Conservation (phyloP, 2,797 vertebrate genomes). For the Enteromius mattozi region DNA sequence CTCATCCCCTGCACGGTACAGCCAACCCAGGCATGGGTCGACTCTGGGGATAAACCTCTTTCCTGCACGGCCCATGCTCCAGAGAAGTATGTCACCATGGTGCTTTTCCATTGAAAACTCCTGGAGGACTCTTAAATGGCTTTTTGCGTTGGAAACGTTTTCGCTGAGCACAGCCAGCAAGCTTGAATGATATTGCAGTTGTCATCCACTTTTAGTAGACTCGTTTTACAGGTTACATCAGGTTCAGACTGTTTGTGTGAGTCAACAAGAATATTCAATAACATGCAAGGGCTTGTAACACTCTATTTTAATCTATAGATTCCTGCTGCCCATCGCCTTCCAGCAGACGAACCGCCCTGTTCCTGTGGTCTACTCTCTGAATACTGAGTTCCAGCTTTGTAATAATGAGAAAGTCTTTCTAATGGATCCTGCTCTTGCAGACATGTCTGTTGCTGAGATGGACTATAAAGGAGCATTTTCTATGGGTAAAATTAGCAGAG, state of each 20-base stretch:
- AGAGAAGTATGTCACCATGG: slow-evolving; percentile 81
- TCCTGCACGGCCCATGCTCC: slow-evolving; percentile 95
- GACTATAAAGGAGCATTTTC: slow-evolving; percentile 98
- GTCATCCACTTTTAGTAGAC: neutral
- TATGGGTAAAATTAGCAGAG: slow-evolving; percentile 81
- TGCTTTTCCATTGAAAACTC: slow-evolving; percentile 9
- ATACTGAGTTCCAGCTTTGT: slow-evolving; percentile 97
- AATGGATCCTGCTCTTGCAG: slow-evolving; percentile 87
- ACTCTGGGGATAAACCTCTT: slow-evolving; percentile 91
- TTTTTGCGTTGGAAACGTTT: neutral
- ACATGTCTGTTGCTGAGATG: slow-evolving; percentile 94
- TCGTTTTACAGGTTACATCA: slow-evolving; percentile 17
- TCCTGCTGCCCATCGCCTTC: slow-evolving; percentile 95
- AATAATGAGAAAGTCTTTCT: slow-evolving; percentile 97
- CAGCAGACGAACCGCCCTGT: slow-evolving; percentile 98
- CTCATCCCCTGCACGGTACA: slow-evolving; percentile 95
- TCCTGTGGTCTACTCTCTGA: slow-evolving; percentile 94
- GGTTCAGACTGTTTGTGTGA: neutral
- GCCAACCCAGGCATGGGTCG: slow-evolving; percentile 93
- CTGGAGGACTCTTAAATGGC: neutral
- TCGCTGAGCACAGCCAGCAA: neutral
- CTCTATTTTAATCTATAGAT: slow-evolving; percentile 73
- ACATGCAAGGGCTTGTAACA: neutral
- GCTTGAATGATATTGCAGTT: neutral
- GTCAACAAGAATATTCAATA: slow-evolving; percentile 1